phyloP scores from a whole-genome alignment of 2,888 invertebrate species.

The Brenthis hecate region DNA sequence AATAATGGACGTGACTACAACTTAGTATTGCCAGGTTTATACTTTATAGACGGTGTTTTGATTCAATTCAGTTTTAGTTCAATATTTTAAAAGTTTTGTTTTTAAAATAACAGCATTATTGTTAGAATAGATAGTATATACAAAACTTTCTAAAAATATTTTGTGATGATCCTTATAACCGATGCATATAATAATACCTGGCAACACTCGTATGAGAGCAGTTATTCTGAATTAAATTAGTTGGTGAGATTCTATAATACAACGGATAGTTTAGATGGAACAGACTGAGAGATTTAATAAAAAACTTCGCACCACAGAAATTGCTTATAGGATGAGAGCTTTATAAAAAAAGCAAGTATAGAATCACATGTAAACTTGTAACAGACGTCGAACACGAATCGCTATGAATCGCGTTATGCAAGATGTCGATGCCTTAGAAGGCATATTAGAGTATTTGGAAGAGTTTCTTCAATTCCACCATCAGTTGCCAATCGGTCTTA shows the following conservation, averaged over 20 bases:
- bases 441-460: constrained; percentile 93
- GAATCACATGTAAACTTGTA: constrained; percentile 30
- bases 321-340: constrained; percentile 51
- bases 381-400: constrained; percentile 19
- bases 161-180: background rate
- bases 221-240: constrained; percentile 33
- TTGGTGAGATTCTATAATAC: constrained; percentile 59
- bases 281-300: constrained; percentile 51
- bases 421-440: background rate
- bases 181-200: constrained; percentile 2
- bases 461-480: constrained; percentile 98
- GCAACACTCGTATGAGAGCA: constrained; percentile 27
- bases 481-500: constrained; percentile 98
- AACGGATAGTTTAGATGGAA: constrained; percentile 68
- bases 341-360: constrained; percentile 45
- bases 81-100: no score
- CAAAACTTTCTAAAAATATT: background rate
- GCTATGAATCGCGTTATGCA: constrained; percentile 10
- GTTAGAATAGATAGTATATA: background rate
- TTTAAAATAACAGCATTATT: no score
- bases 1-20: constrained; percentile 28
- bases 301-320: constrained; percentile 47
- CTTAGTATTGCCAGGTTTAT: constrained; percentile 10
- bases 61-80: no score
- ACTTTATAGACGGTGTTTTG: no score